Conservation (phyloP, 2,888 invertebrate genomes). For the Athrips mouffetella region DNA sequence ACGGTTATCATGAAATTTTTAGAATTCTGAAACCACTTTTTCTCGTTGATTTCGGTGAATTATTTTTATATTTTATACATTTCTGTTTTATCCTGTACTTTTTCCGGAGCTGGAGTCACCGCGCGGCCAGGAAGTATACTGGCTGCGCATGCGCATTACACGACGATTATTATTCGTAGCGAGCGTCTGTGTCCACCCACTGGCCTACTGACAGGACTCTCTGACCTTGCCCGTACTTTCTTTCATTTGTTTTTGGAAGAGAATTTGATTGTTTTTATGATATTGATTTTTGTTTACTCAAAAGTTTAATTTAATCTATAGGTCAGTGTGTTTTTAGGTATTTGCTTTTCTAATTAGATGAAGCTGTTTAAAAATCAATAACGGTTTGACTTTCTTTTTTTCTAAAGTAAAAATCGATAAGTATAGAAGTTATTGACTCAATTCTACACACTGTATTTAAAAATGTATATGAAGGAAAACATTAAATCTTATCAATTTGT, state of each 20-base stretch:
- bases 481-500: too few species aligned
- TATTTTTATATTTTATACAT: neutral
- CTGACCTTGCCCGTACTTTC: constrained; percentile 57
- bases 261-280: neutral
- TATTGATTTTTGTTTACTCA: neutral
- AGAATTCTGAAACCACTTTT: too few species aligned
- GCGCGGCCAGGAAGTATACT: constrained; percentile 20
- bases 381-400: too few species aligned
- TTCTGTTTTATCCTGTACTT: neutral
- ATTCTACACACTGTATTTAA: too few species aligned
- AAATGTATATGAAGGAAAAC: too few species aligned
- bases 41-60: neutral
- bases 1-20: too few species aligned
- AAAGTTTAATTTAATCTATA: too few species aligned
- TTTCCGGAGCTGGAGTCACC: neutral
- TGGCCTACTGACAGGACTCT: constrained; percentile 59
- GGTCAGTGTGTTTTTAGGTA: too few species aligned
- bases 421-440: too few species aligned
- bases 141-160: constrained; percentile 27
- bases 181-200: constrained; percentile 33
- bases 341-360: too few species aligned
- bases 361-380: too few species aligned
- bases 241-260: constrained; percentile 28
- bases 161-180: constrained; percentile 48
- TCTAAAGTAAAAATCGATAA: too few species aligned